Percentiles rank a stretch among this genome's conserved stretches.
These are phyloP conservation scores for Mnemiopsis leidyi DNA, from an alignment of 37 sponge, comb jelly and placozoan genomes.

Conservation along the genomic window DNA sequence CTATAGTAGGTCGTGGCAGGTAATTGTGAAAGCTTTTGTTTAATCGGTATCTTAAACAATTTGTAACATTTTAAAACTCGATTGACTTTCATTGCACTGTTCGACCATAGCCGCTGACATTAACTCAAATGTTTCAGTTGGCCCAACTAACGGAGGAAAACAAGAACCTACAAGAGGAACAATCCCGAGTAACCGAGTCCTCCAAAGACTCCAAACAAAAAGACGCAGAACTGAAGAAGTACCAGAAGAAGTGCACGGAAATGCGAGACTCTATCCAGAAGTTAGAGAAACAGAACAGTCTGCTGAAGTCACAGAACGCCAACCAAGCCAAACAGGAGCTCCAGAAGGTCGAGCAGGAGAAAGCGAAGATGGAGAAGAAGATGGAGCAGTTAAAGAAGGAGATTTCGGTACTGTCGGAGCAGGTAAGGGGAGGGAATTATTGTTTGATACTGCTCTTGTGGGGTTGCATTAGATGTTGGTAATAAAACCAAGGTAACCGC, in stretches of 20 bases:
- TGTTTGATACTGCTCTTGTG: too few relatives aligned
- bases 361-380: constrained; percentile 38
- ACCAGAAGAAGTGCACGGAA: constrained; percentile 31
- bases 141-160: constrained; percentile 26
- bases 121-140: too few relatives aligned
- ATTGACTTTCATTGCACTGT: too few relatives aligned
- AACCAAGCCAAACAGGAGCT: constrained; percentile 12
- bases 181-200: background rate
- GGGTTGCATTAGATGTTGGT: too few relatives aligned
- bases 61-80: too few relatives aligned
- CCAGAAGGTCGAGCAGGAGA: constrained; percentile 39
- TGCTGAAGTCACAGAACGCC: constrained; percentile 55
- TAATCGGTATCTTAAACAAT: too few relatives aligned
- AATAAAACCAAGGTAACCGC: too few relatives aligned
- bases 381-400: constrained; percentile 50
- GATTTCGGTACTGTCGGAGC: constrained; percentile 21
- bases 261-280: background rate
- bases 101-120: too few relatives aligned
- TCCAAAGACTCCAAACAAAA: constrained; percentile 40
- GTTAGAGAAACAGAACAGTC: constrained; percentile 46
- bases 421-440: too few relatives aligned
- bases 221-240: constrained; percentile 42
- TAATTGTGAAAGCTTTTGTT: too few relatives aligned
- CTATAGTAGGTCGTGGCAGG: too few relatives aligned
- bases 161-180: constrained; percentile 43